Evolutionary conservation across 1,140 invertebrate genomes (phyloP), one percentile per base, ranked within the genome.

Genomic region (Gonioctena quinquepunctata): DNA sequence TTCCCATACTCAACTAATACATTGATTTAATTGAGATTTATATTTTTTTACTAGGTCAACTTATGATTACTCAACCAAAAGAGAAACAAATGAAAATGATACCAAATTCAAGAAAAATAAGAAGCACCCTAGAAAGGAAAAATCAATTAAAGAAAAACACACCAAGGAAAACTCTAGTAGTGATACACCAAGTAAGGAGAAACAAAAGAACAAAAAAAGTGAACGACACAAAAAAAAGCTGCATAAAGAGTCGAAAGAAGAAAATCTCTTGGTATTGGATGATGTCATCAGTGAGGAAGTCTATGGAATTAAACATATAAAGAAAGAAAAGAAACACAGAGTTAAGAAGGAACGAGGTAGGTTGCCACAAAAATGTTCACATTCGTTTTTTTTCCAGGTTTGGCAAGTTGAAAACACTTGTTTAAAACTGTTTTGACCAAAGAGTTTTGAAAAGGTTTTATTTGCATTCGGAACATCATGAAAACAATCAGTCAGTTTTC

Each of bases 281-380:
- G 52, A 78, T 63, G 70, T 78, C 23, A 67, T 48, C 26, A 56
- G 54, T 8, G 26, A 56, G 69, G 50, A 70, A 68, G 25, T 19
- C 70, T 65, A 70, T 72, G 65, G 66, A 5, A 79, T 77, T 25
- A 84, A 80, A 26, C 85, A 81, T 68, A 69, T 75, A 2, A 85
- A 86, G 67, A 82, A 70, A 52, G 64, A 78, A 11, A 86, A 85
- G 50, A 81, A 26, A 69, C 80, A 83, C 70, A 78, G 83, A 79
- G 81, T 81, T 73, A 86, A 84, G 71, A 80, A 81, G 25, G 84
- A 84, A 79, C 82, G 86, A 69, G 75, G 80, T 76, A 80, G 85
- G 54, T 59, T 21, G 6, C 22, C n/a, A n/a, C n/a, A n/a, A n/a
- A n/a, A n/a, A n/a, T n/a, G n/a, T n/a, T n/a, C n/a, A n/a, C n/a